phyloP scores from a whole-genome alignment of 2,888 invertebrate genomes.

The Ichneumon xanthorius region DNA sequence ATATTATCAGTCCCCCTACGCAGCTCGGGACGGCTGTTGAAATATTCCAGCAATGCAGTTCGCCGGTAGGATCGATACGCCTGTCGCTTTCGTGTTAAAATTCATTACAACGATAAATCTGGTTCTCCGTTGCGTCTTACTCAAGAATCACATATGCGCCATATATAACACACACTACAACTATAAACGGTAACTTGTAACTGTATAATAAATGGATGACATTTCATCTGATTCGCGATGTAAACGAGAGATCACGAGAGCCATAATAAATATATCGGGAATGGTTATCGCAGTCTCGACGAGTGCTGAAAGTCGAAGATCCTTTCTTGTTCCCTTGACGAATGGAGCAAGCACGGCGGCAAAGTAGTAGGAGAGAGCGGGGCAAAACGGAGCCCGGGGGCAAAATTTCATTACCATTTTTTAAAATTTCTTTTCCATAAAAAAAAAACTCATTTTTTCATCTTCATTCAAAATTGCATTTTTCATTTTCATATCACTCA shows the following conservation, averaged over 20 bases:
- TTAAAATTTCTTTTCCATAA: no score
- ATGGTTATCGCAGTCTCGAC: constrained; percentile 46
- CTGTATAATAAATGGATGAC: constrained; percentile 22
- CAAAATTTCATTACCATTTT: no score
- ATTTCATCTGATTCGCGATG: constrained; percentile 22
- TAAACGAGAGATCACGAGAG: constrained; percentile 36
- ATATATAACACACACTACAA: not conserved
- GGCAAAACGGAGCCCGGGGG: no score
- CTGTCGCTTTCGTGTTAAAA: constrained; percentile 1
- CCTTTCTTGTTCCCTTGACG: constrained; percentile 5
- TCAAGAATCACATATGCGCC: not conserved
- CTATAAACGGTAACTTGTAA: not conserved
- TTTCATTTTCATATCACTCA: no score
- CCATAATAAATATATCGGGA: constrained; percentile 34
- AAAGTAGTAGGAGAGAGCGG: not conserved
- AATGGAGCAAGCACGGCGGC: not conserved
- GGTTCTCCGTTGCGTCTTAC: not conserved
- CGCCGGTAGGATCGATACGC: not conserved
- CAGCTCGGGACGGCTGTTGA: not conserved
- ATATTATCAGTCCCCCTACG: not conserved
- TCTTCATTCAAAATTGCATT: no score
- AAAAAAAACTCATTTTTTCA: no score
- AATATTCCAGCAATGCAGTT: constrained; percentile 6
- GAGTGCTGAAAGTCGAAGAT: constrained; percentile 52
- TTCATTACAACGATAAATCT: constrained; percentile 20